A percentile compares a stretch with the other conserved stretches of the same genome.
Evolutionary conservation across 2,113 vertebrate genomes (phyloP).

Genomic region (Pristiophorus japonicus): DNA sequence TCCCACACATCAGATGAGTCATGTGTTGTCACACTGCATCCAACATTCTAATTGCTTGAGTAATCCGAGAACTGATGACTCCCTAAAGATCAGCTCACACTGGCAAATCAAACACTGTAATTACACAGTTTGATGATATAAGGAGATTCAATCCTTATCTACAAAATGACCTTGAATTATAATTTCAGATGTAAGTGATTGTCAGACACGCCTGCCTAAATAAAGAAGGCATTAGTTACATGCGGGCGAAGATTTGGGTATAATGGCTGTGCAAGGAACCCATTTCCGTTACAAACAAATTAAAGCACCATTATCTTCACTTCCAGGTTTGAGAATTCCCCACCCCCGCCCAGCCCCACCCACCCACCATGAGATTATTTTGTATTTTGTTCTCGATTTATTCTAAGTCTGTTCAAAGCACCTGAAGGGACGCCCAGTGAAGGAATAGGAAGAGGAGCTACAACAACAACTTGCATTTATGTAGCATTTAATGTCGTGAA

Average conservation of each 20-base stretch:
- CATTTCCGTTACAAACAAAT: neutral
- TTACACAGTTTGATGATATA: conserved; percentile 8
- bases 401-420: neutral
- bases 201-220: neutral
- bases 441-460: too few relatives aligned
- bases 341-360: too few relatives aligned
- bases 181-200: conserved; percentile 30
- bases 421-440: neutral
- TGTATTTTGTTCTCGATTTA: neutral
- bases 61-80: neutral
- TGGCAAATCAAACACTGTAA: conserved; percentile 6
- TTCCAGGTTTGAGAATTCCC: neutral
- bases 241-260: neutral
- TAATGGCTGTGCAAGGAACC: neutral
- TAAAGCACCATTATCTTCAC: neutral
- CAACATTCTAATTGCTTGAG: neutral
- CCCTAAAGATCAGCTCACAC: conserved; percentile 14
- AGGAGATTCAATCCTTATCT: neutral
- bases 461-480: too few relatives aligned
- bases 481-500: too few relatives aligned
- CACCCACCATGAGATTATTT: neutral
- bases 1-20: neutral
- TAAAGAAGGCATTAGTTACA: neutral
- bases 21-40: neutral
- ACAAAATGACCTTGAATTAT: conserved; percentile 30